Conservation (phyloP, 2,113 vertebrate genomes). For the Tachysurus fulvidraco region DNA sequence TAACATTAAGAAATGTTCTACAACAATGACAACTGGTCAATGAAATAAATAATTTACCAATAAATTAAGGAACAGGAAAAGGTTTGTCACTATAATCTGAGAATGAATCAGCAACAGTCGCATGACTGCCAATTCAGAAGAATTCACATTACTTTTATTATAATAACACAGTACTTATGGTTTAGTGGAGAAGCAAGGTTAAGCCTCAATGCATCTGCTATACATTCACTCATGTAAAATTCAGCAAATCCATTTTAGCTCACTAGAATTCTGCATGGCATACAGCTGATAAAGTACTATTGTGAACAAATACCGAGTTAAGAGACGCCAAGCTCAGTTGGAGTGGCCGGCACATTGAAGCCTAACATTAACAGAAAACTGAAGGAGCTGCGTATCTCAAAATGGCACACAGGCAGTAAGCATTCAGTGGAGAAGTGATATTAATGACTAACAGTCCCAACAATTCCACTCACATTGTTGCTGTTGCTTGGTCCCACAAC, state of each 20-base stretch:
- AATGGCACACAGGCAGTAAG: slow-evolving; percentile 41
- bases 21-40: neutral
- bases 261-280: neutral
- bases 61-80: neutral
- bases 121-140: neutral
- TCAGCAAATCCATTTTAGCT: neutral
- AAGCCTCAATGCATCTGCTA: neutral
- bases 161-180: neutral
- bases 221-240: neutral
- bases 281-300: neutral
- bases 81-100: neutral
- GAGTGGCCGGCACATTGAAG: slow-evolving; percentile 6
- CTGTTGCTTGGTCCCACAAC: slow-evolving; percentile 29
- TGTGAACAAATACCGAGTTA: slow-evolving; percentile 11
- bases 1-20: neutral
- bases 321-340: slow-evolving; percentile 6
- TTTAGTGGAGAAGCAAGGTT: neutral
- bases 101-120: neutral
- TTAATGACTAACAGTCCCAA: slow-evolving; percentile 48
- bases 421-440: slow-evolving; percentile 44
- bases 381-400: slow-evolving; percentile 16
- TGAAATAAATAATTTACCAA: neutral
- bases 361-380: slow-evolving; percentile 43
- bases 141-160: neutral
- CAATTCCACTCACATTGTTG: slow-evolving; percentile 50